Evolutionary conservation across 2,888 invertebrate genomes (phyloP), one percentile per base, ranked within the genome.

Genomic region (Lepidochrysops patricia): DNA sequence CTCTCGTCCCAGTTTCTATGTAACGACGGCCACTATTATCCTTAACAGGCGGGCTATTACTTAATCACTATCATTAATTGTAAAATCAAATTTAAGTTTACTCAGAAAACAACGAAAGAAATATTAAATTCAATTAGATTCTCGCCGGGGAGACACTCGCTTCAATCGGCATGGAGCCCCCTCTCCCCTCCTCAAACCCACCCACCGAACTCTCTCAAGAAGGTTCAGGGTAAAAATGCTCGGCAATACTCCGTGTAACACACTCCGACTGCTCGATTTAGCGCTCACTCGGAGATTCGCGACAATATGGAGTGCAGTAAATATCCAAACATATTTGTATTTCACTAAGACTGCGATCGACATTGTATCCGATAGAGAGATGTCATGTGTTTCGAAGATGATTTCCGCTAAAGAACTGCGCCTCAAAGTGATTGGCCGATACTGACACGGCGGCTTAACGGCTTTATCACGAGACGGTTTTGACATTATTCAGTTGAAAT

Each of bases 61-160:
- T 7, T 19, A 43, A 43, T 19, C 1, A 19, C 9, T 43, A 19
- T 19, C 19, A 23, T 43, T 19, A 43, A 37, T 37, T 37, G 37
- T 37, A 37, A 37, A 37, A 43, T 19, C 19, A 23, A 23, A 43
- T 43, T 43, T 43, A 43, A 43, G 23, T 43, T 43, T 43, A 43
- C 43, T 12, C 37, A 43, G 43, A 43, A 43, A 23, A 43, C 19
- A 43, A 43, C 43, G 12, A 43, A 19, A 43, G 43, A 43, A 43
- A 43, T 43, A 43, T 43, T 43, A 43, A 43, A 43, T 43, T 43
- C 43, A 43, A 43, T 43, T 43, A 43, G 43, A 23, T 43, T 19
- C 7, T 9, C 6, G 7, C 43, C 43, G 9, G 43, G 43, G 43
- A 43, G 43, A 43, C 43, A 19, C 43, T 19, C 6, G 12, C 43